These are phyloP conservation scores for Morelia viridis DNA, from an alignment of 2,797 vertebrate genomes.

Conservation along the genomic window DNA sequence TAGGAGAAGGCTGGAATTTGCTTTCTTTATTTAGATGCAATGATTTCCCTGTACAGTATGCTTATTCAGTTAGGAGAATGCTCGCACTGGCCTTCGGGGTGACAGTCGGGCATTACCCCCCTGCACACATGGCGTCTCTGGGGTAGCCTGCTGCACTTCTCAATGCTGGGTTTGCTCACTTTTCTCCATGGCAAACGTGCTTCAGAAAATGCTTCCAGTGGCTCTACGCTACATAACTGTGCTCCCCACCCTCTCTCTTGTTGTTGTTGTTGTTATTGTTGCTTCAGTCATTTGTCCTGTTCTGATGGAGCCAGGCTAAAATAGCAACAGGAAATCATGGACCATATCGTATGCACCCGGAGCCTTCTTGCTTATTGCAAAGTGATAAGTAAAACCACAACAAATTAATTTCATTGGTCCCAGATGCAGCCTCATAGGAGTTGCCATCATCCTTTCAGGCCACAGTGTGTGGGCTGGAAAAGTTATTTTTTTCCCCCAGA, in stretches of 20 bases:
- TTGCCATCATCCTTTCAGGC: conserved; percentile 60
- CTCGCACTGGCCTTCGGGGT: neutral
- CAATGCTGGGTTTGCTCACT: neutral
- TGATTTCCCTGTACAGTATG: neutral
- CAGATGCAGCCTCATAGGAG: conserved; percentile 52
- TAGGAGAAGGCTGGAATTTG: neutral
- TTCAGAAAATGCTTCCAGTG: neutral
- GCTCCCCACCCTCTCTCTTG: neutral
- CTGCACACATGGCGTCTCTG: neutral
- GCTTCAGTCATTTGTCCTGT: conserved; percentile 69
- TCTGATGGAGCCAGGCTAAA: conserved; percentile 77
- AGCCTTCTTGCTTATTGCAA: conserved; percentile 25
- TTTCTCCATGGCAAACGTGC: neutral
- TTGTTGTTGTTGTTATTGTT: neutral
- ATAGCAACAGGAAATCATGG: conserved; percentile 79
- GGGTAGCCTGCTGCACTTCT: neutral
- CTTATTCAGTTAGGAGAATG: neutral
- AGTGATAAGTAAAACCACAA: conserved; percentile 66
- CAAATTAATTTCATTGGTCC: conserved; percentile 70
- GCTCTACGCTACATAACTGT: neutral
- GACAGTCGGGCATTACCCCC: neutral
- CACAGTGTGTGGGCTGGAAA: conserved; percentile 68
- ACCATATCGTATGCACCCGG: conserved; percentile 67
- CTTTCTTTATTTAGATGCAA: neutral
- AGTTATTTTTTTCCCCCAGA: conserved; percentile 64